phyloP scores from a whole-genome alignment of 2,113 vertebrate genomes.

The Hydropotes inermis region DNA sequence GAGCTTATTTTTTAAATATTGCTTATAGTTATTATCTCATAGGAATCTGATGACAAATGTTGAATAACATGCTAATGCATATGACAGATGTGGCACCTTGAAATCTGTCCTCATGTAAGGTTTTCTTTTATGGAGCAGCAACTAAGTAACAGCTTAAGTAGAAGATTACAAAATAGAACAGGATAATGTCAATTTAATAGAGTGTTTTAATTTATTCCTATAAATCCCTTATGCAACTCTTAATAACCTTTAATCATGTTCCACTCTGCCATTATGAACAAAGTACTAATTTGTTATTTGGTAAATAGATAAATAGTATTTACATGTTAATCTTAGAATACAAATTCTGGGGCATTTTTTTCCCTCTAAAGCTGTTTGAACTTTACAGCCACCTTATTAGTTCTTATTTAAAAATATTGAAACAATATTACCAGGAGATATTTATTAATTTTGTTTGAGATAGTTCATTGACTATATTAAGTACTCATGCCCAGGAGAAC shows the following conservation, averaged over 20 bases:
- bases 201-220: slow-evolving; percentile 3
- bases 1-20: neutral
- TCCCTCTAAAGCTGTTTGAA: neutral
- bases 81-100: neutral
- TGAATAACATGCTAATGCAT: neutral
- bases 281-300: neutral
- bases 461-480: neutral
- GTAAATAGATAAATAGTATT: neutral
- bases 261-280: neutral
- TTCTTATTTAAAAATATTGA: slow-evolving; percentile 33
- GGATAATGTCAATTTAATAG: neutral
- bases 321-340: slow-evolving; percentile 28
- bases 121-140: neutral
- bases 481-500: neutral
- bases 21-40: neutral
- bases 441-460: neutral
- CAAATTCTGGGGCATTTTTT: slow-evolving; percentile 2
- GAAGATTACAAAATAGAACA: neutral
- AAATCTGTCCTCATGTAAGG: neutral
- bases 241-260: neutral
- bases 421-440: neutral
- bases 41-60: neutral
- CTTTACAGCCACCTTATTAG: neutral
- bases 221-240: neutral
- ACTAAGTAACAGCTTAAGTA: slow-evolving; percentile 10